Conservation (phyloP, 2,113 vertebrate genomes). For the Gallinago undulata region DNA sequence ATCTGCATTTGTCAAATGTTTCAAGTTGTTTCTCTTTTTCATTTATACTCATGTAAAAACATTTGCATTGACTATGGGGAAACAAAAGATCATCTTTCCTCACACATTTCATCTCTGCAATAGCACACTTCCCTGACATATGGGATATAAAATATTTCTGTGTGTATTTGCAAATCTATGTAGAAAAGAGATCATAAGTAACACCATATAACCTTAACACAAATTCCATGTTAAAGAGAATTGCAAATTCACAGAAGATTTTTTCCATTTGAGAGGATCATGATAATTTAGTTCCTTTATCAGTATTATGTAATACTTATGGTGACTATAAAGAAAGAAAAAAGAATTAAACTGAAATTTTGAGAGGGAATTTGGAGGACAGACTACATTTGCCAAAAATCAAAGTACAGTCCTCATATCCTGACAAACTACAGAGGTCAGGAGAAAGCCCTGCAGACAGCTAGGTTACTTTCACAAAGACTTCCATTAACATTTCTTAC, state of each 20-base stretch:
- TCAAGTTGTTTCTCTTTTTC: not conserved
- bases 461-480: not conserved
- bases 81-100: not conserved
- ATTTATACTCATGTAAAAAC: not conserved
- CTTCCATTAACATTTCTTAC: not conserved
- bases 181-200: not conserved
- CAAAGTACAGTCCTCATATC: not conserved
- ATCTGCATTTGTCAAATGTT: not conserved
- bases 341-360: not conserved
- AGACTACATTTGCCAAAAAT: not conserved
- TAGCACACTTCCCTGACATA: not conserved
- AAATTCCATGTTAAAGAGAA: not conserved
- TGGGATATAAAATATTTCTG: not conserved
- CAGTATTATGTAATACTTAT: not conserved
- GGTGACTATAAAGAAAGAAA: not conserved
- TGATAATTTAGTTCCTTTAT: not conserved
- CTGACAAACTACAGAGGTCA: not conserved
- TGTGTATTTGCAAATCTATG: not conserved
- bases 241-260: not conserved
- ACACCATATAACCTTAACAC: not conserved
- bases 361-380: not conserved
- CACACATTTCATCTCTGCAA: not conserved
- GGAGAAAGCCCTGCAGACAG: not conserved
- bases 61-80: not conserved
- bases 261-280: not conserved